phyloP scores from a whole-genome alignment of 2,888 invertebrate species.

The Pemphredon lugubris region DNA sequence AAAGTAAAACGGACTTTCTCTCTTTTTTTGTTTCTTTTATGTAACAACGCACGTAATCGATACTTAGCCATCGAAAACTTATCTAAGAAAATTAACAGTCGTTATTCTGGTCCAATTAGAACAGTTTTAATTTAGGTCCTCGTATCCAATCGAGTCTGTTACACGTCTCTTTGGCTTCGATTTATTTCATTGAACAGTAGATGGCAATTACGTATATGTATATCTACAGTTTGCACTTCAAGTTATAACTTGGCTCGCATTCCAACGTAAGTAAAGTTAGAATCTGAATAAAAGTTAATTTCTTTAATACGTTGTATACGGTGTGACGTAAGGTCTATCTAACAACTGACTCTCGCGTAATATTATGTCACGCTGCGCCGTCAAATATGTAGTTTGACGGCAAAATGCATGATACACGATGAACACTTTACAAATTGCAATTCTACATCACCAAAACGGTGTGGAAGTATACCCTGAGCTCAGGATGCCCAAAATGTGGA shows the following conservation, averaged over 20 bases:
- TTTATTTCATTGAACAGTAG: slow-evolving; percentile 15
- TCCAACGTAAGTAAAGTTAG: slow-evolving; percentile 31
- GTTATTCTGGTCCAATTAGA: slow-evolving; percentile 48
- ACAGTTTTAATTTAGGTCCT: slow-evolving; percentile 50
- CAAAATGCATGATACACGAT: slow-evolving; percentile 37
- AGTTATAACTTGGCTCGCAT: slow-evolving; percentile 13
- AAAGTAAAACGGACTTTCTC: slow-evolving; percentile 25
- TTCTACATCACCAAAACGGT: slow-evolving; percentile 46
- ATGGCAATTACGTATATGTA: slow-evolving; percentile 23
- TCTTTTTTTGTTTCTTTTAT: too few species aligned
- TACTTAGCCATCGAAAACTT: slow-evolving; percentile 31
- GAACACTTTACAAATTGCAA: slow-evolving; percentile 53
- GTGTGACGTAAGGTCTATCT: slow-evolving; percentile 11
- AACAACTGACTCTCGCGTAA: slow-evolving; percentile 12
- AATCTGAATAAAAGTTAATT: slow-evolving; percentile 20
- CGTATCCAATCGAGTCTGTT: slow-evolving; percentile 20
- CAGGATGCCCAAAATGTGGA: slow-evolving; percentile 43
- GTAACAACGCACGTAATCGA: slow-evolving; percentile 30
- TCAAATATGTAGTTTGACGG: slow-evolving; percentile 17
- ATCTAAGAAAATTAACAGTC: slow-evolving; percentile 52
- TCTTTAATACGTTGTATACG: slow-evolving; percentile 17
- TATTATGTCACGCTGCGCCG: slow-evolving; percentile 7
- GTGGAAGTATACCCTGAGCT: slow-evolving; percentile 54
- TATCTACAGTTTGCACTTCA: slow-evolving; percentile 3
- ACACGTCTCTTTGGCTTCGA: slow-evolving; percentile 6